Evolutionary conservation across 2,888 invertebrate species (phyloP).

Genomic region (Mechanitis mazaeus): DNA sequence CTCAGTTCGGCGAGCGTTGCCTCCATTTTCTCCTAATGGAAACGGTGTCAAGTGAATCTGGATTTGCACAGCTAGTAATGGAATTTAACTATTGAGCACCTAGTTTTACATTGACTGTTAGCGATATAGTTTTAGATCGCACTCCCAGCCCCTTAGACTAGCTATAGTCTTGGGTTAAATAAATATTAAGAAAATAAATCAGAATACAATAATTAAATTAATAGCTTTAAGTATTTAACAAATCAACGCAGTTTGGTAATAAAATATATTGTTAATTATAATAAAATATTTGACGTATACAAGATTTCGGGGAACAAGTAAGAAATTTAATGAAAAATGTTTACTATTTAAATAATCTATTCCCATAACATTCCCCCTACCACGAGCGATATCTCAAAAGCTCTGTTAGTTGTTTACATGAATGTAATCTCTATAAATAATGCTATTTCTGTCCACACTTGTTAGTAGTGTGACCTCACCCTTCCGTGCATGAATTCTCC

Average conservation of each 20-base stretch:
- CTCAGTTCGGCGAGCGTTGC: slow-evolving; percentile 20
- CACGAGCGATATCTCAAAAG: background rate
- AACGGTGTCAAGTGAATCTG: slow-evolving; percentile 41
- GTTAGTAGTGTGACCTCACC: slow-evolving; percentile 19
- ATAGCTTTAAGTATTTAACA: no score
- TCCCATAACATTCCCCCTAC: no score
- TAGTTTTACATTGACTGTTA: slow-evolving; percentile 13
- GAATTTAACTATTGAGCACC: slow-evolving; percentile 31
- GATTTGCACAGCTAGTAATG: slow-evolving; percentile 37
- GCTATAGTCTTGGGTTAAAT: background rate
- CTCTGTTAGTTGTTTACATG: background rate
- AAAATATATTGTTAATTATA: no score
- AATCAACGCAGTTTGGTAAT: no score
- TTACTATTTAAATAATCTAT: no score
- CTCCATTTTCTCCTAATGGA: slow-evolving; percentile 39
- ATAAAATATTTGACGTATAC: no score
- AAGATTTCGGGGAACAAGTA: no score
- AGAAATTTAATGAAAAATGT: no score
- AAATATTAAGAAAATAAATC: no score
- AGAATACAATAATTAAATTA: no score
- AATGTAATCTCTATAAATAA: slow-evolving; percentile 8
- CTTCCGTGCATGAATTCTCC: slow-evolving; percentile 36
- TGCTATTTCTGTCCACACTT: slow-evolving; percentile 16
- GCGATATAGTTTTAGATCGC: background rate
- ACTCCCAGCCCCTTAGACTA: background rate